Evolutionary conservation across 2,797 vertebrate genomes (phyloP), one percentile per base, ranked within the genome.

Genomic region (Podargus strigoides): DNA sequence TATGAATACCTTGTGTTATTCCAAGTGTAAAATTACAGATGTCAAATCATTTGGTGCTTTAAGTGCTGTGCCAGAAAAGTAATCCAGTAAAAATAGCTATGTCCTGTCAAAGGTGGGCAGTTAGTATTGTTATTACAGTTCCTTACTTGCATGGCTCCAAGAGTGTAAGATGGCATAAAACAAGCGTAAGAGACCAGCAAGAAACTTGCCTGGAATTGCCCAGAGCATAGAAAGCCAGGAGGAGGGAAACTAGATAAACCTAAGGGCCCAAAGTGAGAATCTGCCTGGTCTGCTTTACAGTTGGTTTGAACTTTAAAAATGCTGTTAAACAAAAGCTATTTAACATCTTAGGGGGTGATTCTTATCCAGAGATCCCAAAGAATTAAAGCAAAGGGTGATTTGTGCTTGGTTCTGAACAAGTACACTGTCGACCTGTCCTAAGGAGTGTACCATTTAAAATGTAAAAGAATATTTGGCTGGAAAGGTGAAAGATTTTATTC

Each of bases 1-100:
- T 69, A 81, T 81, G 85, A 95, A 93, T 94, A 85, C 76, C 75
- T 89, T 92, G 63, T 95, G 85, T 85, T 97, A 94, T 87, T 95
- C 76, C 79, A 93, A 80, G 93, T 96, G 83, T 96, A 89, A 94
- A 96, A 95, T 94, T 95, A 91, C 89, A 95, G 87, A 73, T 95
- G 85, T 95, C 87, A 86, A 89, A 84, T 85, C 5, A 63, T 89
- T 95, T 86, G 53, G 66, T 92, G 73, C 83, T 94, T 87, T 81
- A 91, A 91, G 78, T 72, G 66, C 82, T 44, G 44, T 92, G 91
- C 92, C 92, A 95, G 68, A 89, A 86, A 89, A 95, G 62, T 89
- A 86, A 92, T 93, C 89, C 62, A 94, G 87, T 91, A 87, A 95
- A 95, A 96, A 95, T 89, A 95, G 58, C 85, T 66, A 10, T 81